A percentile compares a stretch with the other conserved stretches of the same genome.
These are phyloP conservation scores for Muscicapa comitata DNA, from an alignment of 2,797 vertebrate genomes.

Conservation along the genomic window DNA sequence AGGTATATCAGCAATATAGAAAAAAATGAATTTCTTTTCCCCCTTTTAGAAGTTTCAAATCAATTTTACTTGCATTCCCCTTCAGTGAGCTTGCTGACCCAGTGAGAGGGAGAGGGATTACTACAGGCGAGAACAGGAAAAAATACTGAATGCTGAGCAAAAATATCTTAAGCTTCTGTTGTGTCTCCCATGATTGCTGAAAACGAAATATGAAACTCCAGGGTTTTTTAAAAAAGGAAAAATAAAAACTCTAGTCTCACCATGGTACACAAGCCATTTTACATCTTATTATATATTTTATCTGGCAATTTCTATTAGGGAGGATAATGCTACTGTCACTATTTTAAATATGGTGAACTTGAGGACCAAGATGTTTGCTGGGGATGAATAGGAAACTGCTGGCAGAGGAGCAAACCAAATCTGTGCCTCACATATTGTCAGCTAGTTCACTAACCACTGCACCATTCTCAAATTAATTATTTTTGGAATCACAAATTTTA, in stretches of 20 bases:
- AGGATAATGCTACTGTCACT: not conserved
- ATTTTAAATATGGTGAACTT: not conserved
- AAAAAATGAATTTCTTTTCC: not conserved
- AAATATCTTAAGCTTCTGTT: not conserved
- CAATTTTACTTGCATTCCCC: not conserved
- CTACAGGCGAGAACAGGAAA: not conserved
- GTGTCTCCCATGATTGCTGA: not conserved
- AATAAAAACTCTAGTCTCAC: not conserved
- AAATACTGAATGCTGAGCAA: not conserved
- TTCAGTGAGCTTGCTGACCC: not conserved
- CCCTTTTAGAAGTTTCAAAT: not conserved
- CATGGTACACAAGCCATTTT: not conserved
- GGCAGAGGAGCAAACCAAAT: not conserved
- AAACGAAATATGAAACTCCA: not conserved
- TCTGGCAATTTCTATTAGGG: not conserved
- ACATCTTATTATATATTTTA: not conserved
- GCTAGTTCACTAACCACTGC: not conserved
- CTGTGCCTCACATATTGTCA: not conserved
- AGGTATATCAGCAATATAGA: not conserved
- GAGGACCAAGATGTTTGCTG: not conserved
- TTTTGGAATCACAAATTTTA: not conserved
- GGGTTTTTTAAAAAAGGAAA: not conserved
- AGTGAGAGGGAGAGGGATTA: not conserved
- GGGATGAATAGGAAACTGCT: not conserved
- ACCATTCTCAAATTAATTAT: not conserved